Base-by-base conservation (phyloP, 2,113 vertebrate species). In the Panurus biarmicus region DNA sequence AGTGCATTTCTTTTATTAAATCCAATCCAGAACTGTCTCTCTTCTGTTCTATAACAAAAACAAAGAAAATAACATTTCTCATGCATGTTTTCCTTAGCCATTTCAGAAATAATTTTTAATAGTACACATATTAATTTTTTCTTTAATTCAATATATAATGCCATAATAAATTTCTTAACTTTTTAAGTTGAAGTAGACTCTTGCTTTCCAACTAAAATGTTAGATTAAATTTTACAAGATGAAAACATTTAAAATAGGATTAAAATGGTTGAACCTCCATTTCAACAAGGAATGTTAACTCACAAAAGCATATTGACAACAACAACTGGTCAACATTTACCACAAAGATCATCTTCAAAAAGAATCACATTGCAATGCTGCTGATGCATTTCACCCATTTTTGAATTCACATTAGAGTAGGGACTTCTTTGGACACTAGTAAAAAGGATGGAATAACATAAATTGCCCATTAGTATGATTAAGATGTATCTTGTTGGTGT, bases 1-100 rank as follows among this genome's bases (percentile, higher is more conserved):
- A 97, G 95, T 4, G 97, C 97, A 87, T 98, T 98, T 98, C 98
- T 98, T 97, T 98, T 99, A 96, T 98, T 99, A 91, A 99, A 98
- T 89, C 99, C 99, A 93, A 99, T 98, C 99, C 99, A 99, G 97
- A 99, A 99, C 97, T 98, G 98, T 69, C 98, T 98, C 69, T 98
- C 98, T 97, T 99, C 98, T 95, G 97, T 92, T 91, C 98, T 98
- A 4, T 9, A 74, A 81, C 10, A 50, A 69, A 93, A 93, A 93
- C 71, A 96, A 94, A 53, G 11, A 58, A 82, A 88, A 42, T 8
- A 40, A 66, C 1, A 56, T 24, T 83, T 62, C 19, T 91, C 14
- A 66, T 1, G 14, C 9, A 23, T 3, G 24, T 62, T 35, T 85
- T 50, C n/a, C 19, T 38, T 70, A 33, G 21, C 7, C 62, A 42